Conservation (phyloP, 1,140 invertebrate species). For the Drosophila lacertosa region DNA sequence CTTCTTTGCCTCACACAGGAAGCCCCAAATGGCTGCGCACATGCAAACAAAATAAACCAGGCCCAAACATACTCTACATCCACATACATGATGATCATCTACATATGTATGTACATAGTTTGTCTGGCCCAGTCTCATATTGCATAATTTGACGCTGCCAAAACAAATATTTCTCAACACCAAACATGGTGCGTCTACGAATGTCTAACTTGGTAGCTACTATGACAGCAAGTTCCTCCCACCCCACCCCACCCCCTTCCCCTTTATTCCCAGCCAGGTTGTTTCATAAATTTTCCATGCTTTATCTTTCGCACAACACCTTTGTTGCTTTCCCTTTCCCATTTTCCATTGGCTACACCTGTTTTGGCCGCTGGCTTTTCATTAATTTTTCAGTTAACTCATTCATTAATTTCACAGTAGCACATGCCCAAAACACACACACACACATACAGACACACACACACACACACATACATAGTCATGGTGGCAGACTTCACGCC, state of each 20-base stretch:
- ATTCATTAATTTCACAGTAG: constrained; percentile 76
- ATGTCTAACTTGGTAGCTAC: constrained; percentile 66
- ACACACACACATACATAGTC: constrained; percentile 13
- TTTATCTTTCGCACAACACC: constrained; percentile 81
- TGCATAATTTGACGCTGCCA: constrained; percentile 80
- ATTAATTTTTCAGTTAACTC: constrained; percentile 83
- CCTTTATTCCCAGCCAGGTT: too few species aligned
- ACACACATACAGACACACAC: constrained; percentile 26
- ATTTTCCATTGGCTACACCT: constrained; percentile 18
- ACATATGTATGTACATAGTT: constrained; percentile 3
- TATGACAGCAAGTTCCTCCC: constrained; percentile 36
- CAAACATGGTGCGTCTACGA: constrained; percentile 56
- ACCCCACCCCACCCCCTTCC: too few species aligned
- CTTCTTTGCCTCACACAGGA: constrained; percentile 55
- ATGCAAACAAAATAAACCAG: constrained; percentile 80
- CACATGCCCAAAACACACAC: constrained; percentile 43
- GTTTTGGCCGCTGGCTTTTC: constrained; percentile 60
- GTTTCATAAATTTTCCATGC: constrained; percentile 78
- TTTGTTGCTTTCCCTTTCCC: constrained; percentile 33
- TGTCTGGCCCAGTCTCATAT: constrained; percentile 48
- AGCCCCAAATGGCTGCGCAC: constrained; percentile 66
- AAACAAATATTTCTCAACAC: constrained; percentile 78
- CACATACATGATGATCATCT: neutral
- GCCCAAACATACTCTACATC: constrained; percentile 29
- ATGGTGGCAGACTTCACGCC: constrained; percentile 77